Evolutionary conservation across 1,140 invertebrate species (phyloP).

Genomic region (Anthonomus grandis): DNA sequence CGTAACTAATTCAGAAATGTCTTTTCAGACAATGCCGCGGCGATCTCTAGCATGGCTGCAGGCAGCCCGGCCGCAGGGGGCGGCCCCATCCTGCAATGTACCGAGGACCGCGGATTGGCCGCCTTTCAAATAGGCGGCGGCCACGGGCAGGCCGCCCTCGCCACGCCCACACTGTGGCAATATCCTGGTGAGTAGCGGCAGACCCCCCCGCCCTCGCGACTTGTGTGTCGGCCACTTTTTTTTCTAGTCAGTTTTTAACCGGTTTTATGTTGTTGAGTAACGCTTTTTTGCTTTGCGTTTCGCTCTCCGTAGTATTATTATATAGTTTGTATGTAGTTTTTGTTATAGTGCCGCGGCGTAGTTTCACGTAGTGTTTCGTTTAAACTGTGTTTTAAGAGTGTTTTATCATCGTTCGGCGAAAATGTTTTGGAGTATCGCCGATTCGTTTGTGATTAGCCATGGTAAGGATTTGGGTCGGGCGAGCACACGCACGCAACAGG

Average conservation of each 20-base stretch:
- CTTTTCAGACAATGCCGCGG: slow-evolving; percentile 27
- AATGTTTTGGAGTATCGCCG: slow-evolving; percentile 23
- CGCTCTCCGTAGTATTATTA: slow-evolving; percentile 18
- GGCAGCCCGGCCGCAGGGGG: slow-evolving; percentile 54
- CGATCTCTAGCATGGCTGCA: slow-evolving; percentile 37
- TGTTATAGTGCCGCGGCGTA: slow-evolving; percentile 16
- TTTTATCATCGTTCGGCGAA: slow-evolving; percentile 1
- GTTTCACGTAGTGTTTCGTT: slow-evolving; percentile 9
- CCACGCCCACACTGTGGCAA: slow-evolving; percentile 66
- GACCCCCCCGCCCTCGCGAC: too few species aligned
- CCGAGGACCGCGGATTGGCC: slow-evolving; percentile 53
- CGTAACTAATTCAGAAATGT: slow-evolving; percentile 21
- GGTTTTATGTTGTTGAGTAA: slow-evolving; percentile 33
- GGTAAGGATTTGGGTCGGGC: slow-evolving; percentile 19
- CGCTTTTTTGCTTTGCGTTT: slow-evolving; percentile 20
- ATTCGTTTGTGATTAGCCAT: slow-evolving; percentile 21
- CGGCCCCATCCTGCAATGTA: slow-evolving; percentile 52
- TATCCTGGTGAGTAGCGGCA: slow-evolving; percentile 73
- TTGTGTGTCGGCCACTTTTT: slow-evolving; percentile 32
- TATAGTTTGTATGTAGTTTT: too few species aligned
- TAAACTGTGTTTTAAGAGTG: slow-evolving; percentile 5
- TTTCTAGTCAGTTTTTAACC: slow-evolving; percentile 44
- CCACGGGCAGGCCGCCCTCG: slow-evolving; percentile 49
- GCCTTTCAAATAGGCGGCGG: slow-evolving; percentile 51
- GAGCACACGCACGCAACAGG: too few species aligned